Evolutionary conservation across 2,797 vertebrate genomes (phyloP).

Genomic region (Emydoidea blandingii): DNA sequence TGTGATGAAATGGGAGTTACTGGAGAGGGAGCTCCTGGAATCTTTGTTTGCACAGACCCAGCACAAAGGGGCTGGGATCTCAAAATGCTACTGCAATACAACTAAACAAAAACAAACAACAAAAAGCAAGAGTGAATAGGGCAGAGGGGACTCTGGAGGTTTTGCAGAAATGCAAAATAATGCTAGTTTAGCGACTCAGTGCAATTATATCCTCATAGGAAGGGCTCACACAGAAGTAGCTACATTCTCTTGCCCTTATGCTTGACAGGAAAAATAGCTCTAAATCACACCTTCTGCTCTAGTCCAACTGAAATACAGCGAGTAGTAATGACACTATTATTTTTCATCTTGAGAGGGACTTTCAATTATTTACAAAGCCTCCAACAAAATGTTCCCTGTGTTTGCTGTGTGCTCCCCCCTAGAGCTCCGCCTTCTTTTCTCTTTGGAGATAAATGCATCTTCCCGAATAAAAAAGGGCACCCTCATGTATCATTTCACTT

Average conservation of each 20-base stretch:
- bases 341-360: neutral
- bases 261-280: rapidly evolving
- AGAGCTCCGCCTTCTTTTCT: neutral
- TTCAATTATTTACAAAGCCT: conserved; percentile 28
- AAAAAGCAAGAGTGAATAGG: neutral
- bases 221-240: rapidly evolving
- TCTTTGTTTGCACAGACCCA: neutral
- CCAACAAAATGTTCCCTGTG: rapidly evolving
- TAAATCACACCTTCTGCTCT: neutral
- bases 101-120: neutral
- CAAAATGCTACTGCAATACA: neutral
- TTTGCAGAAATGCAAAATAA: neutral
- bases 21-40: neutral
- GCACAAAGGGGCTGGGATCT: neutral
- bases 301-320: rapidly evolving
- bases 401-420: neutral
- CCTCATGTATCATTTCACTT: rapidly evolving
- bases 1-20: neutral
- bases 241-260: neutral
- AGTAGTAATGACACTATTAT: rapidly evolving
- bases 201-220: neutral
- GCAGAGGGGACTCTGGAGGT: neutral
- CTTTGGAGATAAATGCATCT: rapidly evolving
- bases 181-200: neutral
- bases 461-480: rapidly evolving